Base-by-base conservation (phyloP, 64 coral and sea anemone species). In the Montipora cactus region DNA sequence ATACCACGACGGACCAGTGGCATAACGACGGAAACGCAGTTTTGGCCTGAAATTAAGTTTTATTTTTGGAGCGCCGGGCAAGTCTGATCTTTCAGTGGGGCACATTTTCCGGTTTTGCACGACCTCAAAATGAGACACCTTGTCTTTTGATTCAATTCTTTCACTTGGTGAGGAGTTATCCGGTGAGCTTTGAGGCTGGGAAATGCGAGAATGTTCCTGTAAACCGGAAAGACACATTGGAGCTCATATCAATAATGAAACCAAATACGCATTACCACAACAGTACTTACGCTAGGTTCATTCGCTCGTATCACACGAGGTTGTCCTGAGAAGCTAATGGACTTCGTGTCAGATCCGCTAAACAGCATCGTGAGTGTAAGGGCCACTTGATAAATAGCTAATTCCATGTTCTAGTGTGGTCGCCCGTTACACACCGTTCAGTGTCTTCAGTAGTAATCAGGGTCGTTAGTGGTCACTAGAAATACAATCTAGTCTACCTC, bases 331-430 rank as follows among this genome's bases (percentile, higher is more conserved):
- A 46, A 57, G 53, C 11, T 18, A 19, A 9, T 10, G 20, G 66
- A 28, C 46, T 59, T 72, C n/a, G 82, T 46, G 82, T 86, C 82
- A 50, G 18, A 86, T 86, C 47, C 82, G 66, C 82, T 72, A 50
- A 86, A 50, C 44, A 86, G 82, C 82, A 59, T 86, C 67, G 82
- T 86, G 64, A 86, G 47, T 86, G 66, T 13, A 72, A 86, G 13
- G 49, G 18, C 66, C 62, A 86, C 45, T 72, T 86, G 82, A 86
- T 72, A 86, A 69, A 86, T 49, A 49, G 5, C 0, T 49, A 69
- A 72, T 46, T 72, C 66, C 82, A 86, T 86, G 8, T 67, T 72
- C 19, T 45, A 71, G 64, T 86, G 19, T 81, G 14, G 13, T 81
- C 18, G 47, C 19, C 47, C 18, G 82, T 46, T 72, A 71, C 9